Evolutionary conservation across 2,113 vertebrate genomes (phyloP).

Genomic region (Hystrix brachyura): DNA sequence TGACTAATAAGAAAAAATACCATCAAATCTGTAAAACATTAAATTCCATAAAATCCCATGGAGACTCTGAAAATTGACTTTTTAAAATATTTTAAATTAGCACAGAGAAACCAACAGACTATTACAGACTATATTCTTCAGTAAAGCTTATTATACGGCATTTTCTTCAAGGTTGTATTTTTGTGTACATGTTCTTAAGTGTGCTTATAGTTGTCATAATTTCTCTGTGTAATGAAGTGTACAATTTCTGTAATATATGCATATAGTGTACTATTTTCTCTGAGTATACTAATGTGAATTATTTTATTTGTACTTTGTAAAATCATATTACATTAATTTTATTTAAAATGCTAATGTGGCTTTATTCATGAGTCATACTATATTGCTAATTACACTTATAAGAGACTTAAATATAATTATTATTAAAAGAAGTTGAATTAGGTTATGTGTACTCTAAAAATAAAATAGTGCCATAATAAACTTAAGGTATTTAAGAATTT

Average conservation of each 20-base stretch:
- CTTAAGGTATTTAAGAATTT: constrained; percentile 68
- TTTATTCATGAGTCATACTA: neutral
- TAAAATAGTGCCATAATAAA: neutral
- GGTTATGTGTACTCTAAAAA: neutral
- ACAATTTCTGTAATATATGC: neutral
- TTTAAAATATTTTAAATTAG: constrained; percentile 43
- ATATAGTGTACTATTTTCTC: neutral
- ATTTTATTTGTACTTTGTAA: constrained; percentile 7
- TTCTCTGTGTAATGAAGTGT: constrained; percentile 1
- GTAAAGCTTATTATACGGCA: neutral
- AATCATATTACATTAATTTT: constrained; percentile 29
- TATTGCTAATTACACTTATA: constrained; percentile 36
- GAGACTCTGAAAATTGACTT: neutral
- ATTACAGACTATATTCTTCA: neutral
- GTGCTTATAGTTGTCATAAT: neutral
- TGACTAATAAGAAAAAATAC: neutral
- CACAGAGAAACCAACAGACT: neutral
- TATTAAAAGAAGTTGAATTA: neutral
- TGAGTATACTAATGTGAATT: constrained; percentile 22
- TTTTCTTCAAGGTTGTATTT: neutral
- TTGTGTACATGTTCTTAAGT: neutral
- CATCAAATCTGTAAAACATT: neutral
- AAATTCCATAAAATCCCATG: constrained; percentile 21
- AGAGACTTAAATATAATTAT: constrained; percentile 14
- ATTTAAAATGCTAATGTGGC: constrained; percentile 10